Conservation (phyloP, 2,113 vertebrate species). For the Hippocampus mohnikei region DNA sequence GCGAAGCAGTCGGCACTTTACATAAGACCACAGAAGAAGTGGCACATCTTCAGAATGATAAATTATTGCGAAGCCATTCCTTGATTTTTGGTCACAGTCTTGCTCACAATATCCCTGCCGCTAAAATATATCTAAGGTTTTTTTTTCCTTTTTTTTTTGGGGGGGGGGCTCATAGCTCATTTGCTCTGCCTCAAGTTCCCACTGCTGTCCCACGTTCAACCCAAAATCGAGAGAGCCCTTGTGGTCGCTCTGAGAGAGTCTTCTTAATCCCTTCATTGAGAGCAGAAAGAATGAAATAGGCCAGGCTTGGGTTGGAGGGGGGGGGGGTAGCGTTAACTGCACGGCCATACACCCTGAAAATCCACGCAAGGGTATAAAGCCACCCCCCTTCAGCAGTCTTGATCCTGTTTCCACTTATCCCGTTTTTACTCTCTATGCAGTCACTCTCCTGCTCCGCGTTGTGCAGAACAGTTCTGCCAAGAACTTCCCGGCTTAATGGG, state of each 20-base stretch:
- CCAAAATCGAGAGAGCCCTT: slow-evolving; percentile 61
- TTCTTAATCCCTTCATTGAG: slow-evolving; percentile 78
- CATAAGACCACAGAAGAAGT: slow-evolving; percentile 71
- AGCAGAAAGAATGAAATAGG: slow-evolving; percentile 70
- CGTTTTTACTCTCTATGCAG: slow-evolving; percentile 47
- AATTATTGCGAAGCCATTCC: slow-evolving; percentile 23
- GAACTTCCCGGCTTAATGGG: slow-evolving; percentile 12
- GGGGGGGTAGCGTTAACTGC: slow-evolving; percentile 56
- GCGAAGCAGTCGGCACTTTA: slow-evolving; percentile 44
- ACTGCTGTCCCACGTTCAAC: slow-evolving; percentile 50
- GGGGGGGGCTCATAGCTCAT: slow-evolving; percentile 19
- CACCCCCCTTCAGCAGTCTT: slow-evolving; percentile 52
- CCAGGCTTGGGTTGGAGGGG: slow-evolving; percentile 50
- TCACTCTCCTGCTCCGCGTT: slow-evolving; percentile 24
- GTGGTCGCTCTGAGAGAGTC: slow-evolving; percentile 60
- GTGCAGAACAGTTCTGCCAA: slow-evolving; percentile 8
- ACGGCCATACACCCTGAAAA: slow-evolving; percentile 55
- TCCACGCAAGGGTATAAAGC: slow-evolving; percentile 69
- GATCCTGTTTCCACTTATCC: slow-evolving; percentile 52
- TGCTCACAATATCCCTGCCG: slow-evolving; percentile 33
- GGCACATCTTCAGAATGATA: slow-evolving; percentile 50
- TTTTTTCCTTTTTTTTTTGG: slow-evolving; percentile 27
- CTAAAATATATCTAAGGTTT: not conserved
- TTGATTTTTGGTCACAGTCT: slow-evolving; percentile 17
- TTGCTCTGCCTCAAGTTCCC: slow-evolving; percentile 46